Conservation (phyloP, 2,797 vertebrate genomes). For the Pogonophryne albipinna region DNA sequence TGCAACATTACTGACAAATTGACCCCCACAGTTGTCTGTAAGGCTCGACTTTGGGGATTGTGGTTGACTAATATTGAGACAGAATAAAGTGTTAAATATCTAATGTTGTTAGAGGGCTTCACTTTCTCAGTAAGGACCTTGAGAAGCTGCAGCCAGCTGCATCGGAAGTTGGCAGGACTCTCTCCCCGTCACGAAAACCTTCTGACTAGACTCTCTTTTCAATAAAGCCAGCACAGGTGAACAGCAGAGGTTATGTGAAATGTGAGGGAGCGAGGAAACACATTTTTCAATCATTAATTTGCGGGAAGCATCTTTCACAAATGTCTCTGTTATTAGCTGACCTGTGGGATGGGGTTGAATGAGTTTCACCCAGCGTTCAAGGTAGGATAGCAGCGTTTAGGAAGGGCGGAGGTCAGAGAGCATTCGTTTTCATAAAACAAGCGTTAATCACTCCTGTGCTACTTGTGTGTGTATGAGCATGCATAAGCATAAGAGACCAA, state of each 20-base stretch:
- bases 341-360: constrained; percentile 75
- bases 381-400: constrained; percentile 77
- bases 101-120: constrained; percentile 37
- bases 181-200: constrained; percentile 55
- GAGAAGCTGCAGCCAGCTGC: constrained; percentile 77
- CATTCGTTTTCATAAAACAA: constrained; percentile 68
- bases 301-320: constrained; percentile 87
- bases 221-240: constrained; percentile 73
- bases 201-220: constrained; percentile 71
- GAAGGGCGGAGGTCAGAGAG: constrained; percentile 76
- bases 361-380: constrained; percentile 82
- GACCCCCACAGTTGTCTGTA: constrained; percentile 50
- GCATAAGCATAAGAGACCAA: not conserved
- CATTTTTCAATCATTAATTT: constrained; percentile 86
- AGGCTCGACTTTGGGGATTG: constrained; percentile 37
- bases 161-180: constrained; percentile 73
- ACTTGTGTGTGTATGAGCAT: constrained; percentile 16
- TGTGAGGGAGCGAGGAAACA: constrained; percentile 82
- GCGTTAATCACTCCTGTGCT: constrained; percentile 69
- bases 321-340: constrained; percentile 85
- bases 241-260: constrained; percentile 77
- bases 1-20: constrained; percentile 56
- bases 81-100: constrained; percentile 50
- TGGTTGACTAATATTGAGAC: constrained; percentile 37
- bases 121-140: constrained; percentile 70